Conservation (phyloP, 2,797 vertebrate genomes). For the Platalea minor region DNA sequence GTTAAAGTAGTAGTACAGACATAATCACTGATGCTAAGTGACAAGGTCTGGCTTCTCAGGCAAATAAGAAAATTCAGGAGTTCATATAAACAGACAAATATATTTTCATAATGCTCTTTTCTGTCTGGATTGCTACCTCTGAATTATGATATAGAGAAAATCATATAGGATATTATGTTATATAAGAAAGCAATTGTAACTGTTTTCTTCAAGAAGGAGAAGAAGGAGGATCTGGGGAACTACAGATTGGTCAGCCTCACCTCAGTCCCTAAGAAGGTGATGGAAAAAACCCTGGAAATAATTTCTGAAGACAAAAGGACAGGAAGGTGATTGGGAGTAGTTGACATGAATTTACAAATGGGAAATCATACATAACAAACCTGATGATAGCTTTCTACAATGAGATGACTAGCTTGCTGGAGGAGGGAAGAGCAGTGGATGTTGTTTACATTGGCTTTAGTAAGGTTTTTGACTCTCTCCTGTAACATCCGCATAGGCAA, state of each 20-base stretch:
- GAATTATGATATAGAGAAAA: background rate
- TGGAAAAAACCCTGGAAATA: background rate
- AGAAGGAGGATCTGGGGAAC: background rate
- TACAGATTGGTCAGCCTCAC: background rate
- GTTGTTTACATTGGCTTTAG: background rate
- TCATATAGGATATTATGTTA: background rate
- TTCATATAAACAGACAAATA: background rate
- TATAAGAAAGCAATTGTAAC: background rate
- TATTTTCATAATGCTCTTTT: background rate
- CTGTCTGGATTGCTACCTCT: background rate
- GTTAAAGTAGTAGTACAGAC: background rate
- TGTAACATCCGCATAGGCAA: background rate
- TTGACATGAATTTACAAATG: background rate
- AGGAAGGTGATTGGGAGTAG: background rate
- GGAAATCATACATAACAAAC: background rate
- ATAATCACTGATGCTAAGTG: background rate
- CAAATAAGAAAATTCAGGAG: background rate
- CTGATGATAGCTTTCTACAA: background rate
- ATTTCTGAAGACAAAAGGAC: background rate
- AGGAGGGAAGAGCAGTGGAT: background rate
- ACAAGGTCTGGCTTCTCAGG: background rate
- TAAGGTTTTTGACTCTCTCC: background rate
- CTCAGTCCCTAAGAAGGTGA: background rate
- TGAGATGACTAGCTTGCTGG: background rate
- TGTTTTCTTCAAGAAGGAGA: background rate